Evolutionary conservation across 2,797 vertebrate genomes (phyloP).

Genomic region (Spea hammondii): DNA sequence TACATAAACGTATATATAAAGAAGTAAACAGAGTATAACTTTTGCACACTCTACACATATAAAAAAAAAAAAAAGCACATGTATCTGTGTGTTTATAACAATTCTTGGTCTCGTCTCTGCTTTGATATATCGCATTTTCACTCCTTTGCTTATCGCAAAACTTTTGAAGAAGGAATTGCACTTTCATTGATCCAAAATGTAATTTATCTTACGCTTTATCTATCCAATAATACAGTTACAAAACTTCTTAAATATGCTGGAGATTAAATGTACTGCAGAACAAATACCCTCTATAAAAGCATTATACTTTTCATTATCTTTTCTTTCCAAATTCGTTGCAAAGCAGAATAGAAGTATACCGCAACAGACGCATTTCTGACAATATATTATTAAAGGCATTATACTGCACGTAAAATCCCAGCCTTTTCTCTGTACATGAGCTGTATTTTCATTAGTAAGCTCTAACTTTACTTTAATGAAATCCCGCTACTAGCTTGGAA

Average conservation of each 20-base stretch:
- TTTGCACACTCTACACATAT: too few species aligned
- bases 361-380: background rate
- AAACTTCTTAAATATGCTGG: conserved; percentile 4
- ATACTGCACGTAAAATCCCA: too few species aligned
- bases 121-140: background rate
- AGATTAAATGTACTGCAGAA: background rate
- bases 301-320: conserved; percentile 5
- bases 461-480: too few species aligned
- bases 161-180: conserved; percentile 14
- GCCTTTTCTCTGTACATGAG: too few species aligned
- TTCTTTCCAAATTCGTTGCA: conserved; percentile 15
- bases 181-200: conserved; percentile 6
- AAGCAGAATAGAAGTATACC: background rate
- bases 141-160: background rate
- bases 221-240: conserved; percentile 3
- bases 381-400: too few species aligned
- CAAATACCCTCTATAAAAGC: conserved; percentile 8
- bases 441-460: too few species aligned
- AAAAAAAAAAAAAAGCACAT: too few species aligned
- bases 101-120: too few species aligned
- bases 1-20: too few species aligned
- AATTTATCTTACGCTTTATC: conserved; percentile 5
- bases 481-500: too few species aligned
- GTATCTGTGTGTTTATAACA: too few species aligned
- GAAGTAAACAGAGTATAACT: too few species aligned